Conservation (phyloP, 1,140 invertebrate species). For the Panagrolaimus sp. region DNA sequence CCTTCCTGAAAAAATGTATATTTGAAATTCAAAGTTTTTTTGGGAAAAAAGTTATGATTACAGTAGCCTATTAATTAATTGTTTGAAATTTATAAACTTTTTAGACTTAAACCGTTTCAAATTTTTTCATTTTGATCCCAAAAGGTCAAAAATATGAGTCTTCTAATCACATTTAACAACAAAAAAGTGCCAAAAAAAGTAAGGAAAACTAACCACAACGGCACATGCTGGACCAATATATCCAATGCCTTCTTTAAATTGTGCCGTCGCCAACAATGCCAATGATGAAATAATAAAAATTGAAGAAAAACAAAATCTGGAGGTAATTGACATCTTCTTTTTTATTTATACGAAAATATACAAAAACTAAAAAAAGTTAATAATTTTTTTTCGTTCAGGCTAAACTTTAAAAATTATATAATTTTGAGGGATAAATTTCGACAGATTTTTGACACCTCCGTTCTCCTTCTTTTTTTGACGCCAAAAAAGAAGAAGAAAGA, state of each 20-base stretch:
- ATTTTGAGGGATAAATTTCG: too few relatives aligned
- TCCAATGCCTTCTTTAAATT: constrained; percentile 12
- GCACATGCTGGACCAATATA: constrained; percentile 26
- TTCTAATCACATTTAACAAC: too few relatives aligned
- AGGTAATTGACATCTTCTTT: not conserved
- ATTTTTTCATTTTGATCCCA: too few relatives aligned
- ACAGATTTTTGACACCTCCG: not conserved
- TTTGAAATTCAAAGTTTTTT: not conserved
- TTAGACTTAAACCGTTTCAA: too few relatives aligned
- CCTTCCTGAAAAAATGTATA: constrained; percentile 16
- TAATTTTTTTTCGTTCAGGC: not conserved
- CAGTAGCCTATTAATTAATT: too few relatives aligned
- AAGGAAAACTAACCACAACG: constrained; percentile 17
- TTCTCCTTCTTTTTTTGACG: too few relatives aligned
- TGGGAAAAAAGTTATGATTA: too few relatives aligned
- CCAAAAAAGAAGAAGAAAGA: not conserved
- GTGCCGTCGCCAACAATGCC: not conserved
- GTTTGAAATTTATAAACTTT: too few relatives aligned
- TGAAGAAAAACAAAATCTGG: not conserved
- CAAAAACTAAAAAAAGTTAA: not conserved
- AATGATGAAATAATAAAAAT: not conserved
- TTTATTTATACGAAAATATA: constrained; percentile 17
- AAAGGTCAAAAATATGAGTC: too few relatives aligned
- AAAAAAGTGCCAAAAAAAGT: not conserved
- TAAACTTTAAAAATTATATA: too few relatives aligned